These are phyloP conservation scores for Listrodromus nycthemerus DNA, from an alignment of 2,888 invertebrate genomes.

Conservation along the genomic window DNA sequence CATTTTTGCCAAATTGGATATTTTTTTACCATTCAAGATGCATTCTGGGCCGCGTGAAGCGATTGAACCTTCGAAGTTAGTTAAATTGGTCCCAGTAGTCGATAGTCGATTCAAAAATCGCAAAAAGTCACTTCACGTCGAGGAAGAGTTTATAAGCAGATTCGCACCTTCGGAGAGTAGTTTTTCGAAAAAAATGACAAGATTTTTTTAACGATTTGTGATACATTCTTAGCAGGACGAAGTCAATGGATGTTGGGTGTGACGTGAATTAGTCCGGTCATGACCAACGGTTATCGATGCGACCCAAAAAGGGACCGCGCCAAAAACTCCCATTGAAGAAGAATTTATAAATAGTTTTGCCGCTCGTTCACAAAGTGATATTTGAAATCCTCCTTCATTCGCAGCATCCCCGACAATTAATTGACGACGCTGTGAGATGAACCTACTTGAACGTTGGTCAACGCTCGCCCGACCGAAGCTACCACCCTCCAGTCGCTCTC, in stretches of 20 bases:
- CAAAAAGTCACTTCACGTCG: too few relatives aligned
- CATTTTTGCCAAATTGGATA: not conserved
- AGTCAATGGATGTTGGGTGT: too few relatives aligned
- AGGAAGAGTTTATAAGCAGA: too few relatives aligned
- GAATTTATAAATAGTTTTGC: constrained; percentile 37
- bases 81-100: too few relatives aligned
- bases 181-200: too few relatives aligned
- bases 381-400: constrained; percentile 31
- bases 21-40: not conserved
- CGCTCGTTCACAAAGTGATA: constrained; percentile 14
- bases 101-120: too few relatives aligned
- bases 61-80: not conserved
- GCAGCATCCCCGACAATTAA: constrained; percentile 48
- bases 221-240: too few relatives aligned
- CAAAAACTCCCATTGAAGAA: constrained; percentile 6
- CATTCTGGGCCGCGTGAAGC: not conserved
- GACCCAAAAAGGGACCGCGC: not conserved
- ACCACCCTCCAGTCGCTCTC: constrained; percentile 2
- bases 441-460: constrained; percentile 1
- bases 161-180: too few relatives aligned
- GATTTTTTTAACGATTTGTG: too few relatives aligned
- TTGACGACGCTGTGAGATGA: constrained; percentile 38
- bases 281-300: not conserved
- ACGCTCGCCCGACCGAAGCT: constrained; percentile 30
- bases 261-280: too few relatives aligned